Evolutionary conservation across 1,140 invertebrate species (phyloP), one percentile per base, ranked within the genome.

Genomic region (Nymphalis io): DNA sequence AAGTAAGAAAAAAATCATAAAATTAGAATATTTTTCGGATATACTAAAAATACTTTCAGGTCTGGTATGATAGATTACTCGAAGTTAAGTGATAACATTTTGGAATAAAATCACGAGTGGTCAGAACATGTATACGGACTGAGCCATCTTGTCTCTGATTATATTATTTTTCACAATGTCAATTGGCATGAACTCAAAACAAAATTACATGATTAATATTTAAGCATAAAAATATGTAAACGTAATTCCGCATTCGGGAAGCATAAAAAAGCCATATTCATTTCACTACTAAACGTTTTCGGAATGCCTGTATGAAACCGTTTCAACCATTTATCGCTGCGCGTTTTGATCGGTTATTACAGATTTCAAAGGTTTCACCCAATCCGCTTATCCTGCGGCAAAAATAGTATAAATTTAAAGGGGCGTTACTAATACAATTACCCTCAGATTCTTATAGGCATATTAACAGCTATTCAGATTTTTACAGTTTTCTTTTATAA

Each of bases 231-330:
- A 51, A n/a, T 20, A 20, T 18, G 11, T 6, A 51, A n/a, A 51
- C 0, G 20, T 13, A 42, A 42, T 42, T 16, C 20, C 20, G 20
- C 20, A 5, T 10, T 18, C 46, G 6, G 18, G 12, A 51, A 0
- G 46, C 6, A 51, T 51, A 20, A 51, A 48, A 51, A 51, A 10
- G 11, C 18, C 46, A 51, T 51, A 51, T 51, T 51, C 46, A 51
- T 51, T 51, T 21, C 46, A 51, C 18, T 51, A 18, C 16, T 20
- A 20, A 51, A 20, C 46, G 18, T 51, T 20, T 20, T 20, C 46
- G 18, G 16, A 20, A 20, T 20, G 46, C 10, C 20, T 13, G 46
- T 20, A 18, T 51, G 46, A 18, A 51, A 51, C 20, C 46, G 46
- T 20, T 51, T 51, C 18, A 51, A 12, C 16, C 46, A 12, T 51